Base-by-base conservation (phyloP, 2,113 vertebrate genomes). In the Heterocephalus glaber region DNA sequence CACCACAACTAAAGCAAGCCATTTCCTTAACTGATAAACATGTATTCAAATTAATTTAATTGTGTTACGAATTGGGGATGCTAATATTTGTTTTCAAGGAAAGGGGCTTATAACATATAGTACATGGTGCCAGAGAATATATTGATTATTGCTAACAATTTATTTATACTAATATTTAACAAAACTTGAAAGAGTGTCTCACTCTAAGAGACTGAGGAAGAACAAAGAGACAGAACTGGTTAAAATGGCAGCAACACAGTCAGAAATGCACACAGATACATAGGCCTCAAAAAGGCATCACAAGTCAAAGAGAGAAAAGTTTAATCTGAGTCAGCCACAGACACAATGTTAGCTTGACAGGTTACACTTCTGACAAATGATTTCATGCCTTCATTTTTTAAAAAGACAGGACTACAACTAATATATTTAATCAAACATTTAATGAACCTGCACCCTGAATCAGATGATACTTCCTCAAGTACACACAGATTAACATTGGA, bases 1-100 rank as follows among this genome's bases (percentile, higher is more conserved):
- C 54, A 96, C 70, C 58, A 33, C 52, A 92, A 92, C 47, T 74
- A 80, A 97, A 97, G 96, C 49, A 72, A 76, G 93, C 83, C 84
- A 70, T 56, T 94, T 81, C 93, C 47, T 89, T 61, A 68, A 93
- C 60, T 83, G 85, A 96, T 95, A 97, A 97, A 96, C 13, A 96
- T 8, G 86, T 84, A 81, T 92, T 93, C 68, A 93, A 9, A 61
- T 81, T 41, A 74, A 89, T 77, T 54, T 90, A 8, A 70, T 63
- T 33, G 33, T 68, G 96, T 86, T 92, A 94, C 92, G n/a, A 90
- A 41, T 70, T 54, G 65, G 20, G 52, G 24, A 30, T 70, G 96
- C 47, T 56, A 54, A 49, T 30, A 49, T 87, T 68, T 81, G 60
- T 47, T 79, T 41, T 54, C 61, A 86, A 92, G 30, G 87, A 85